Conservation (phyloP, 1,140 invertebrate genomes). For the Anastatus disparis region DNA sequence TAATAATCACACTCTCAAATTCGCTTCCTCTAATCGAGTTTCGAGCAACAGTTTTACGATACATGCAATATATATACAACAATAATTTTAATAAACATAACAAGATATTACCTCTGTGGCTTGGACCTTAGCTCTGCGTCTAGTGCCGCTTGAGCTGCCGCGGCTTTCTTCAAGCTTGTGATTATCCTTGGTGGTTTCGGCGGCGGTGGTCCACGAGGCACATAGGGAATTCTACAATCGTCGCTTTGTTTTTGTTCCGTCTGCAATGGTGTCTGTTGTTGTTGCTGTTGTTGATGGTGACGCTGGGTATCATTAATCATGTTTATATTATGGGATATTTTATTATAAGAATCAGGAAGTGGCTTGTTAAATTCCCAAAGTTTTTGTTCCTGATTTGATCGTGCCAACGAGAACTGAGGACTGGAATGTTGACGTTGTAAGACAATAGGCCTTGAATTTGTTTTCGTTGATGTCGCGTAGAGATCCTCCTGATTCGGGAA, state of each 20-base stretch:
- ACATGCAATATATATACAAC: no score
- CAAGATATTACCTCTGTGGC: constrained; percentile 58
- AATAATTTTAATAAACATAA: no score
- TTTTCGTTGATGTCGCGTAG: constrained; percentile 25
- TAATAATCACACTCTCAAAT: no score
- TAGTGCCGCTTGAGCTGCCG: constrained; percentile 23
- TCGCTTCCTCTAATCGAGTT: no score
- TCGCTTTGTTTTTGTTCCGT: constrained; percentile 54
- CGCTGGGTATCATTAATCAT: neutral
- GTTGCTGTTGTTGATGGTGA: neutral
- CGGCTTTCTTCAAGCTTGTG: constrained; percentile 55
- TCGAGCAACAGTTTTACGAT: no score
- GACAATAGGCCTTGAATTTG: neutral
- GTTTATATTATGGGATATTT: neutral
- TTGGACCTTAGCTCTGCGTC: constrained; percentile 37
- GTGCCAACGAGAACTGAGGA: constrained; percentile 50
- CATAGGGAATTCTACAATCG: constrained; percentile 51
- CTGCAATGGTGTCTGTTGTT: constrained; percentile 41
- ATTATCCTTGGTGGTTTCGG: constrained; percentile 61
- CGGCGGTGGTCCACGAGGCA: constrained; percentile 51
- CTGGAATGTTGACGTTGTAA: constrained; percentile 60
- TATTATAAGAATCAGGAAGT: neutral
- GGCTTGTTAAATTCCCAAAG: constrained; percentile 23
- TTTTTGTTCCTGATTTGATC: constrained; percentile 14
- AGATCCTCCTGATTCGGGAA: constrained; percentile 25